Evolutionary conservation across 2,888 invertebrate genomes (phyloP).

Genomic region (Cheiracanthium punctorium): DNA sequence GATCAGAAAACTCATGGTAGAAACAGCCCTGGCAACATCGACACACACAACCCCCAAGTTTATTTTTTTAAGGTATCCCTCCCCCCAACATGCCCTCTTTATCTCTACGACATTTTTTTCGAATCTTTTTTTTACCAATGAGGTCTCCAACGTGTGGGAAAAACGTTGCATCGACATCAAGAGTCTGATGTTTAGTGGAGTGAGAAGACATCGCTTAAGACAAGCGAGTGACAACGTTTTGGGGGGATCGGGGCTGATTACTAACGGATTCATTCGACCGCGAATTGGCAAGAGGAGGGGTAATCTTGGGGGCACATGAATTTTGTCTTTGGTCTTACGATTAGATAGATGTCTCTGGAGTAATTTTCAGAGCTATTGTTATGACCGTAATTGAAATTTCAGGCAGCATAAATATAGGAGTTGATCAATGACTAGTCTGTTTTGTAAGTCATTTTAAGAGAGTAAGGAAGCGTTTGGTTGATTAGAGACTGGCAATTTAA

Average conservation of each 20-base stretch:
- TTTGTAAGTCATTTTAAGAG: no score
- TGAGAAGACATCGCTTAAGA: conserved; percentile 58
- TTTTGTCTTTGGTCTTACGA: no score
- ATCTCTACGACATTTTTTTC: not conserved
- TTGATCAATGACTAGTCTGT: no score
- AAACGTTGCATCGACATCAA: conserved; percentile 29
- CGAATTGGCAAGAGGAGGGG: not conserved
- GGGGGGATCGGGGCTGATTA: not conserved
- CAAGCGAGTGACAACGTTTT: conserved; percentile 65
- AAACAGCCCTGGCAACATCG: conserved; percentile 3
- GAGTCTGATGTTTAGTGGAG: conserved; percentile 37
- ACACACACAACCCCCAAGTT: not conserved
- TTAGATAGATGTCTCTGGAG: no score
- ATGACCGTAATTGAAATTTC: no score
- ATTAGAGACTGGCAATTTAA: no score
- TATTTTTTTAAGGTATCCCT: not conserved
- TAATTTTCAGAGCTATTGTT: no score
- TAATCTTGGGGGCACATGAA: not conserved
- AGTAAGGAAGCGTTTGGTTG: no score
- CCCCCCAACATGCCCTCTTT: not conserved
- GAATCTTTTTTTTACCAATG: not conserved
- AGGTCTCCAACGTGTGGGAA: conserved; percentile 19
- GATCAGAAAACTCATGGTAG: conserved; percentile 3
- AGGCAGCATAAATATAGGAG: no score
- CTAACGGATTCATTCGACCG: conserved; percentile 4